phyloP scores from a whole-genome alignment of 2,888 invertebrate genomes.

The Cephus rjabovi region DNA sequence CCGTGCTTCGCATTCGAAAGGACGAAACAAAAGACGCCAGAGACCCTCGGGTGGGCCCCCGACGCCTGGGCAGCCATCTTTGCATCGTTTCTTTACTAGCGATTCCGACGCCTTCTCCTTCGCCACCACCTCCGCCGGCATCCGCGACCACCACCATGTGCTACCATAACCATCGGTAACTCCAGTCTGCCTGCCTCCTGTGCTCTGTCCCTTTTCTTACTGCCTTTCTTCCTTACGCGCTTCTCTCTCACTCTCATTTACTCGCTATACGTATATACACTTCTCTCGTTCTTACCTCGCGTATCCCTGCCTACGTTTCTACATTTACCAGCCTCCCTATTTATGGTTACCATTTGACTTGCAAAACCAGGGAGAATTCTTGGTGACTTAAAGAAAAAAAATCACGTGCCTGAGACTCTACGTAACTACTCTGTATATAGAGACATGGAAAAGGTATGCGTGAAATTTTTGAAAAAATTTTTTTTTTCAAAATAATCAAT shows the following conservation, averaged over 20 bases:
- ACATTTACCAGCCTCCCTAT: constrained; percentile 37
- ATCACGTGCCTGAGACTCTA: background rate
- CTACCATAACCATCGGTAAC: background rate
- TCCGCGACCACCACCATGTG: constrained; percentile 16
- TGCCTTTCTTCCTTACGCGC: constrained; percentile 26
- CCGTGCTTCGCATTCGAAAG: constrained; percentile 58
- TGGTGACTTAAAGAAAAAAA: constrained; percentile 26
- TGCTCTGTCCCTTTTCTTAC: background rate
- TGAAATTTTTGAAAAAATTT: no score
- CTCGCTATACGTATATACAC: background rate
- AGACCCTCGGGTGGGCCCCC: constrained; percentile 23
- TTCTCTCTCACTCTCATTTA: constrained; percentile 9
- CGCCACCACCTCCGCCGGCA: constrained; percentile 5
- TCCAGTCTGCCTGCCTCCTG: background rate
- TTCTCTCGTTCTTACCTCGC: constrained; percentile 1
- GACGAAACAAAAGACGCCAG: constrained; percentile 23
- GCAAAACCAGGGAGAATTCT: constrained; percentile 49
- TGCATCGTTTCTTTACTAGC: constrained; percentile 46
- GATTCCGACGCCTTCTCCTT: constrained; percentile 27
- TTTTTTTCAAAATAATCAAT: no score
- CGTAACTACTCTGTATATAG: no score
- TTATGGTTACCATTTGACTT: constrained; percentile 55
- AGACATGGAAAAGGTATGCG: no score
- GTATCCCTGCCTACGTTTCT: constrained; percentile 23
- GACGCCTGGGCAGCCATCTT: constrained; percentile 49